These are phyloP conservation scores for Holothuria scabra DNA, from an alignment of 53 echinoderm and acorn worm genomes.

Conservation along the genomic window DNA sequence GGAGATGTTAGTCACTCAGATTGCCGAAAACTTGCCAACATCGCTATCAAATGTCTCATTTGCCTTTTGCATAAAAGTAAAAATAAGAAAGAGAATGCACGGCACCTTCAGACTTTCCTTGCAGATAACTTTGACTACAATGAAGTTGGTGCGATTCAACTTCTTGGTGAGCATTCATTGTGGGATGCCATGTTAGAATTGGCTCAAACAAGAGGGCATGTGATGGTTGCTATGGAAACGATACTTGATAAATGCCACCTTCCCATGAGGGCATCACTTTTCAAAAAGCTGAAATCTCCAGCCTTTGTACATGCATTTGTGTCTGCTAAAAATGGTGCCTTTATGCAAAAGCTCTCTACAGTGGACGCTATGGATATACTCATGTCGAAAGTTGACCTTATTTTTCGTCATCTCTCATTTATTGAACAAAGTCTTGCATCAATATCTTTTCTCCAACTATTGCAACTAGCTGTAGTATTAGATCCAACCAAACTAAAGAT, in stretches of 20 bases:
- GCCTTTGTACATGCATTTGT: constrained; percentile 17
- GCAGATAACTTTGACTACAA: constrained; percentile 94
- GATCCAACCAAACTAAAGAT: constrained; percentile 92
- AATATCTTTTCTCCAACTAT: constrained; percentile 45
- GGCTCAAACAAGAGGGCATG: constrained; percentile 78
- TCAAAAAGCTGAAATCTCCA: constrained; percentile 22
- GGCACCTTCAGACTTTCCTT: constrained; percentile 53
- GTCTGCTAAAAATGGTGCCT: constrained; percentile 5
- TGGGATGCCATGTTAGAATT: constrained; percentile 80
- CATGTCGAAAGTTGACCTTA: constrained; percentile 8
- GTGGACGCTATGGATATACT: not conserved
- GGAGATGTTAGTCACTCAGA: constrained; percentile 65
- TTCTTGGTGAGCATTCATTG: constrained; percentile 76
- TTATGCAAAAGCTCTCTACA: constrained; percentile 16
- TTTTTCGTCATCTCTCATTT: not conserved
- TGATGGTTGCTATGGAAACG: constrained; percentile 65
- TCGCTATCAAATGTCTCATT: constrained; percentile 83
- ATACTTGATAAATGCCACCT: constrained; percentile 53
- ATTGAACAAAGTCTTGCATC: constrained; percentile 18
- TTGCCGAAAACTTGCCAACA: constrained; percentile 70
- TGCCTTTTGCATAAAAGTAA: constrained; percentile 73
- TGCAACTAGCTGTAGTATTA: constrained; percentile 83
- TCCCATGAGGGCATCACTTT: not conserved
- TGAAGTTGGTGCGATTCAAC: constrained; percentile 68
- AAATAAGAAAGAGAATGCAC: not conserved